Evolutionary conservation across 2,113 vertebrate genomes (phyloP).

Genomic region (Larimichthys polyactis): DNA sequence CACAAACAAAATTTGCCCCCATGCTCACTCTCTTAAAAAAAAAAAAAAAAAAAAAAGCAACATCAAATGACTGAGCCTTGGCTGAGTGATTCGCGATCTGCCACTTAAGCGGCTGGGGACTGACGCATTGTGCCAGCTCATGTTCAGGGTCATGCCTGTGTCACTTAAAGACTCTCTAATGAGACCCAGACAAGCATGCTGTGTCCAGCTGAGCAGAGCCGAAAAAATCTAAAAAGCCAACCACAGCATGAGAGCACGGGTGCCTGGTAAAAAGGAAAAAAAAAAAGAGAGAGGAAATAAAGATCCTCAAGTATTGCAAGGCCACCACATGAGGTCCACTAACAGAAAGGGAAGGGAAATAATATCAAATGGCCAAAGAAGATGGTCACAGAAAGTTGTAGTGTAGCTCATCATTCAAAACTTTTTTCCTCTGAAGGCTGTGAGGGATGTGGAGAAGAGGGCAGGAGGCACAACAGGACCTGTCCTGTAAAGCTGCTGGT

Average conservation of each 20-base stretch:
- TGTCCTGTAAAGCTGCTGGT: constrained; percentile 31
- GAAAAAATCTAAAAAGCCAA: constrained; percentile 47
- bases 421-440: constrained; percentile 20
- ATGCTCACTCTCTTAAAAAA: not conserved
- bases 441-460: constrained; percentile 3
- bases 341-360: not conserved
- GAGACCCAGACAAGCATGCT: constrained; percentile 63
- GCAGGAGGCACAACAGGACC: constrained; percentile 27
- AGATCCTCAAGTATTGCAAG: constrained; percentile 9
- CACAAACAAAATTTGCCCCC: constrained; percentile 21
- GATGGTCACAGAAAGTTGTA: constrained; percentile 21
- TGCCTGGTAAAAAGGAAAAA: constrained; percentile 12
- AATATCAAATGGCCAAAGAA: not conserved
- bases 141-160: constrained; percentile 72
- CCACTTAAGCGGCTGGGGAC: constrained; percentile 64
- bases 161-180: constrained; percentile 70
- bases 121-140: constrained; percentile 66
- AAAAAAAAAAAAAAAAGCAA: constrained; percentile 33
- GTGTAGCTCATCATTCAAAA: constrained; percentile 39
- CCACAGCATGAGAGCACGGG: constrained; percentile 26
- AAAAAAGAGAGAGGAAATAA: not conserved
- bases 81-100: constrained; percentile 63
- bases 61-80: constrained; percentile 61
- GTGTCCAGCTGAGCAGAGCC: constrained; percentile 37
- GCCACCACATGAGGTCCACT: not conserved